phyloP scores from a whole-genome alignment of 2,888 invertebrate genomes.

The Blastobasis lacticolella region DNA sequence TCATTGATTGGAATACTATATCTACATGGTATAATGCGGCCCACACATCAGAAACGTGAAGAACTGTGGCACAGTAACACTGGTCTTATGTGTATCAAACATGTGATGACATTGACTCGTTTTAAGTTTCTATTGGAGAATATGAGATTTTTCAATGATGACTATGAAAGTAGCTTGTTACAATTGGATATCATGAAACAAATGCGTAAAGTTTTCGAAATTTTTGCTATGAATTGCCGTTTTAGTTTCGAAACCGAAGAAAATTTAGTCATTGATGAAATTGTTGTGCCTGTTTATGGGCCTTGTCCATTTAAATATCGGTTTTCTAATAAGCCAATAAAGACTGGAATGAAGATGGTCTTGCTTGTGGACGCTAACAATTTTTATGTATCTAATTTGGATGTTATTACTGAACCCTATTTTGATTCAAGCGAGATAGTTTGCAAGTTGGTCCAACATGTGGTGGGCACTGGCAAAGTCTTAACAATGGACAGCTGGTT shows the following conservation, averaged over 20 bases:
- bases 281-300: conserved; percentile 54
- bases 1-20: conserved; percentile 59
- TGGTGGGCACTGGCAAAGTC: conserved; percentile 43
- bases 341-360: conserved; percentile 55
- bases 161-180: conserved; percentile 35
- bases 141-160: conserved; percentile 45
- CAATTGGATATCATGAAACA: conserved; percentile 53
- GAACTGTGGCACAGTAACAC: conserved; percentile 55
- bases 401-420: conserved; percentile 55
- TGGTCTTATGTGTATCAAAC: conserved; percentile 44
- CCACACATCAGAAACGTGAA: conserved; percentile 46
- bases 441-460: conserved; percentile 49
- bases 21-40: conserved; percentile 56
- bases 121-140: conserved; percentile 54
- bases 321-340: conserved; percentile 48
- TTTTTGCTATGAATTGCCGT: conserved; percentile 61
- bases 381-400: conserved; percentile 59
- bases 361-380: conserved; percentile 52
- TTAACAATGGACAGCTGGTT: conserved; percentile 59
- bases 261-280: conserved; percentile 55
- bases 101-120: conserved; percentile 49
- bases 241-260: conserved; percentile 43
- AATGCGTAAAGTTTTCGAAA: conserved; percentile 59
- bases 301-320: conserved; percentile 60
- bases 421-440: conserved; percentile 45